Percentiles rank a stretch among this genome's conserved stretches.
Evolutionary conservation across 2,888 invertebrate genomes (phyloP).

Genomic region (Toxonevra muliebris): DNA sequence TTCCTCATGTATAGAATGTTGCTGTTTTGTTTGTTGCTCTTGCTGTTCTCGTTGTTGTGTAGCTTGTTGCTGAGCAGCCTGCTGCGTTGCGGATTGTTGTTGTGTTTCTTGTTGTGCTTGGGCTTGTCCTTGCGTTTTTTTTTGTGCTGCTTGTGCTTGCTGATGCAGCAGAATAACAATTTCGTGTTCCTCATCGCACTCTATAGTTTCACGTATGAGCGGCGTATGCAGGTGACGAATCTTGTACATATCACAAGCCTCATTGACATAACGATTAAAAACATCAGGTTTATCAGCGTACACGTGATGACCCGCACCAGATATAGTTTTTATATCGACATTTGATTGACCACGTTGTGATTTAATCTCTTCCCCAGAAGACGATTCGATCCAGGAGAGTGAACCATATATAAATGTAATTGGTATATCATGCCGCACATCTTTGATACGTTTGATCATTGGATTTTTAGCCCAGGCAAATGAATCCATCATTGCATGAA

Average conservation of each 20-base stretch:
- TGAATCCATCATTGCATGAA: constrained; percentile 85
- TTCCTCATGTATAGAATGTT: not conserved
- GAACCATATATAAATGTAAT: constrained; percentile 92
- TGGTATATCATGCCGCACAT: constrained; percentile 76
- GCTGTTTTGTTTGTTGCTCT: no score
- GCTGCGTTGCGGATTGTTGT: constrained; percentile 21
- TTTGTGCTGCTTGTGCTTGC: constrained; percentile 27
- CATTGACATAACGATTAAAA: constrained; percentile 85
- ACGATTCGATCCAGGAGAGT: constrained; percentile 93
- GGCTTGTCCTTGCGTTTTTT: not conserved
- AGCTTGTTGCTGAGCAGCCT: no score
- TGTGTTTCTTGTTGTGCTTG: constrained; percentile 20
- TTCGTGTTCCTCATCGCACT: constrained; percentile 61
- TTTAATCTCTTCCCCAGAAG: constrained; percentile 80
- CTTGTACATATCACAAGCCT: constrained; percentile 74
- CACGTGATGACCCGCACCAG: constrained; percentile 93
- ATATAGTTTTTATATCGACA: constrained; percentile 84
- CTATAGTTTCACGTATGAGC: constrained; percentile 51
- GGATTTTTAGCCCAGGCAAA: constrained; percentile 98
- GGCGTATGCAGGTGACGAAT: constrained; percentile 14
- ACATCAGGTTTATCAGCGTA: constrained; percentile 89
- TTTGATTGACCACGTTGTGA: constrained; percentile 73
- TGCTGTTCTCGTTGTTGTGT: no score
- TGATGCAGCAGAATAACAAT: constrained; percentile 18
- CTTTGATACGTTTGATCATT: constrained; percentile 82